Percentiles rank a stretch among this genome's conserved stretches.
phyloP scores from a whole-genome alignment of 1,140 invertebrate genomes.

The Ridgeia piscesae region DNA sequence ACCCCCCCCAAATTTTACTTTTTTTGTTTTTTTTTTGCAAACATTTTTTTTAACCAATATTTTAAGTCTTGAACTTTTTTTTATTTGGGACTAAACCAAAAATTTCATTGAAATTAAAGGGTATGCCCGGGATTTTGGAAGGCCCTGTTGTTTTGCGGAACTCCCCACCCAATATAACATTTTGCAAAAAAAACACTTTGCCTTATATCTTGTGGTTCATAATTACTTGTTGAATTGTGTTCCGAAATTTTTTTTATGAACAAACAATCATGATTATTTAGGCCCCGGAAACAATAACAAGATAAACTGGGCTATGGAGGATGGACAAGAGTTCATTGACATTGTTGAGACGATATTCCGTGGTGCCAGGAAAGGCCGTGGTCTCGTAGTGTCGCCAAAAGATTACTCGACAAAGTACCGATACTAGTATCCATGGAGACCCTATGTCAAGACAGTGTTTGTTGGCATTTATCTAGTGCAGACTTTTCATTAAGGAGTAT shows the following conservation, averaged over 20 bases:
- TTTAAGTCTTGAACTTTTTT: too few relatives aligned
- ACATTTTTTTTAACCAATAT: too few relatives aligned
- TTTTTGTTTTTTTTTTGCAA: too few relatives aligned
- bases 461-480: neutral
- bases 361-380: constrained; percentile 97
- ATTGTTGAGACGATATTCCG: constrained; percentile 98
- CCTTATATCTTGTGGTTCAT: too few relatives aligned
- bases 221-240: too few relatives aligned
- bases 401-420: constrained; percentile 99
- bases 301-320: constrained; percentile 99
- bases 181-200: too few relatives aligned
- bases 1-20: too few relatives aligned
- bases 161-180: too few relatives aligned
- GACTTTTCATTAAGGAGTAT: neutral
- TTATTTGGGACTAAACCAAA: too few relatives aligned
- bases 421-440: constrained; percentile 72
- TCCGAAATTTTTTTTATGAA: constrained; percentile 99
- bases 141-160: too few relatives aligned
- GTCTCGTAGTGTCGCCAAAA: constrained; percentile 98
- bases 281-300: constrained; percentile 99
- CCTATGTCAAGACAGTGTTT: neutral
- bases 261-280: constrained; percentile 99
- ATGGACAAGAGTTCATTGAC: constrained; percentile 99
- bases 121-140: too few relatives aligned
- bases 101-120: too few relatives aligned